Evolutionary conservation across 2,797 vertebrate species (phyloP).

Genomic region (Argyrosomus regius): DNA sequence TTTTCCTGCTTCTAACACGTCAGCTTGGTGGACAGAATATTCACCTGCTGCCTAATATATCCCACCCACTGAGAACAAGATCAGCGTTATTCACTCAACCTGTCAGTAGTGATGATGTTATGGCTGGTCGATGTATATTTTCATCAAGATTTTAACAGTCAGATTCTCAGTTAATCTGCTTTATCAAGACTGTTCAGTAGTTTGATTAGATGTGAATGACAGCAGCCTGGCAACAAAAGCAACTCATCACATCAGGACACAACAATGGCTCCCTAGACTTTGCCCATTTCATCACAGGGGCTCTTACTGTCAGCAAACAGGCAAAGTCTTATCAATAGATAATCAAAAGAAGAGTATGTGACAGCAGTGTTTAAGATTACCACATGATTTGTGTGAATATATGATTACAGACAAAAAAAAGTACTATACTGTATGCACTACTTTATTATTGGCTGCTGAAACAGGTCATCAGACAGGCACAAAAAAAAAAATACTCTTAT

Average conservation of each 20-base stretch:
- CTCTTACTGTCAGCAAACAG: not conserved
- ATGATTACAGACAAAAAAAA: not conserved
- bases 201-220: not conserved
- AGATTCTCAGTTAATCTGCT: not conserved
- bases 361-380: not conserved
- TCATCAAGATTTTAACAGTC: not conserved
- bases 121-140: too few relatives aligned
- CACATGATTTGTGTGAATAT: not conserved
- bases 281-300: too few relatives aligned
- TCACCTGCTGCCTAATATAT: too few relatives aligned
- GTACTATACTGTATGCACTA: slow-evolving; percentile 41
- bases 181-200: not conserved
- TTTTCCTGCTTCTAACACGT: too few relatives aligned
- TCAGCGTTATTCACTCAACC: too few relatives aligned
- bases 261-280: not conserved
- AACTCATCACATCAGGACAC: not conserved
- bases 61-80: too few relatives aligned
- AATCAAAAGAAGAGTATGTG: not conserved
- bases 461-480: slow-evolving; percentile 75
- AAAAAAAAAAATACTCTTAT: slow-evolving; percentile 88
- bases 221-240: not conserved
- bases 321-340: not conserved
- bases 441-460: slow-evolving; percentile 82
- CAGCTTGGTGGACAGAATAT: too few relatives aligned
- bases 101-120: too few relatives aligned